These are phyloP conservation scores for Craseonycteris thonglongyai DNA, from an alignment of 2,113 vertebrate species.

Conservation along the genomic window DNA sequence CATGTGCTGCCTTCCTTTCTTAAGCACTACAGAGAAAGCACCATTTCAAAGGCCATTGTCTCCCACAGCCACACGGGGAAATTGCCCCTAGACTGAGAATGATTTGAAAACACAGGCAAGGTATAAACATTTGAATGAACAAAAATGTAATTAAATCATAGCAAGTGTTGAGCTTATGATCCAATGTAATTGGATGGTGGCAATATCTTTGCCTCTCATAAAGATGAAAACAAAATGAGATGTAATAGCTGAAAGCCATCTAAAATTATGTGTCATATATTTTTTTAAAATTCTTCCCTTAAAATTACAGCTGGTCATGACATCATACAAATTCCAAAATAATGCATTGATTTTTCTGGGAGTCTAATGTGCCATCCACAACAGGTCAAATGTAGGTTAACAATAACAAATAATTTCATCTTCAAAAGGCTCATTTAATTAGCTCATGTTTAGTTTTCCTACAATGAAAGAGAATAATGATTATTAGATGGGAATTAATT, in stretches of 20 bases:
- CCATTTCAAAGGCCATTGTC: slow-evolving; percentile 76
- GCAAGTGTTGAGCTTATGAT: slow-evolving; percentile 53
- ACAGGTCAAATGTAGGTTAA: slow-evolving; percentile 59
- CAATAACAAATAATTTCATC: slow-evolving; percentile 44
- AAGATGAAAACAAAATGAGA: slow-evolving; percentile 27
- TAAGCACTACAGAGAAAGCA: slow-evolving; percentile 65
- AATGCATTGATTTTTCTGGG: slow-evolving; percentile 48
- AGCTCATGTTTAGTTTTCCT: slow-evolving; percentile 56
- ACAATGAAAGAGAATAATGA: slow-evolving; percentile 17
- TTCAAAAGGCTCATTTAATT: slow-evolving; percentile 63
- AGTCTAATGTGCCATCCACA: slow-evolving; percentile 18
- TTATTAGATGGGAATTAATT: slow-evolving; percentile 26
- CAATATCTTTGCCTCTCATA: slow-evolving; percentile 63
- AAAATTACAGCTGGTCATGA: slow-evolving; percentile 52
- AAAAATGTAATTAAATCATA: slow-evolving; percentile 75
- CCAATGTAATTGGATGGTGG: slow-evolving; percentile 48
- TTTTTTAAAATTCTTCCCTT: neutral
- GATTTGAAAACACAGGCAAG: slow-evolving; percentile 69
- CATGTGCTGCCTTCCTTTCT: slow-evolving; percentile 67
- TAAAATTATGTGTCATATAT: slow-evolving; percentile 17
- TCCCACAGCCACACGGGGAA: slow-evolving; percentile 62
- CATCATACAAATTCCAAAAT: slow-evolving; percentile 61
- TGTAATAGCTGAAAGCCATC: slow-evolving; percentile 52
- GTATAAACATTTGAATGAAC: slow-evolving; percentile 71
- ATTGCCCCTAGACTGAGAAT: slow-evolving; percentile 54